Base-by-base conservation (phyloP, 2,888 invertebrate species). In the Hirtodrosophila confusa region DNA sequence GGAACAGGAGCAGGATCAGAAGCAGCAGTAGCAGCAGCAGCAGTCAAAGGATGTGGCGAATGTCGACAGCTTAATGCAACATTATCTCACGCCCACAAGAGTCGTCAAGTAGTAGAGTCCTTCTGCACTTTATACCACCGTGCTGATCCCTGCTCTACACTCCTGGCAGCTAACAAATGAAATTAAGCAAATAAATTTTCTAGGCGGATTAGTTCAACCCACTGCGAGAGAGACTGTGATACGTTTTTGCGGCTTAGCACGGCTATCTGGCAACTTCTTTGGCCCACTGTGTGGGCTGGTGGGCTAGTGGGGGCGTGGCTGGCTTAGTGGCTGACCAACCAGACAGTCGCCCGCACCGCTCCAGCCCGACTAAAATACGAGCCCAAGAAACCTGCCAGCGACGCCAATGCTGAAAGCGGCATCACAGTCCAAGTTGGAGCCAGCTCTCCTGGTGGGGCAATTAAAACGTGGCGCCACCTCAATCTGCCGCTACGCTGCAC, bases 131-230 rank as follows among this genome's bases (percentile, higher is more conserved):
- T 6, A 31, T 31, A 3, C 31, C 31, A 31, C 0, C 4, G 31
- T 8, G 7, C 31, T 31, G 31, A 6, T 7, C 9, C 9, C 29
- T 1, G 8, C 40, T 27, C 27, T 12, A n/a, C 8, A 7, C 35
- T 24, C 23, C 47, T 54, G 23, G 49, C 62, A 60, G 80, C 74
- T 68, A 77, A 77, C 85, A 83, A 83, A 83, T 80, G 82, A 87
- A 87, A 87, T 86, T 83, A 87, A 85, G 87, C 85, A 83, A 83
- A 83, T 83, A 83, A 87, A 87, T 83, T 86, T 86, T 36, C 73
- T 58, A 78, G 82, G 69, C 68, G 78, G 82, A 87, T 83, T 83
- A 87, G 82, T 74, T 63, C 47, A 49, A 12, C 55, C 40, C 33
- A 48, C 41, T 29, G 23, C 47, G n/a, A 36, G 66, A 17, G 44